These are phyloP conservation scores for Megastigmus dorsalis DNA, from an alignment of 2,888 invertebrate species.

Conservation along the genomic window DNA sequence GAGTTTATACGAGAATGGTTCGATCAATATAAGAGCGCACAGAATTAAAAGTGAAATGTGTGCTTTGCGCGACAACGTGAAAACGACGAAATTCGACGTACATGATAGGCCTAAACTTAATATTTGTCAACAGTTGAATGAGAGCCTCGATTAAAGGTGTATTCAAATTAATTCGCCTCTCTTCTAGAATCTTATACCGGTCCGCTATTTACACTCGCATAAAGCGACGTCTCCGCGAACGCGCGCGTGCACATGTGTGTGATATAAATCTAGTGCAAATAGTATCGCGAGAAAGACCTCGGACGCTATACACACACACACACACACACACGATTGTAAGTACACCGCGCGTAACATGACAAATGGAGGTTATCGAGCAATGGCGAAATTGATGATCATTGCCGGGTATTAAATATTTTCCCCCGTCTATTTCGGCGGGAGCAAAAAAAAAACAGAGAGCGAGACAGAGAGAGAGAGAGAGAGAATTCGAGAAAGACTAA, in stretches of 20 bases:
- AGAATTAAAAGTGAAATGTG: too few relatives aligned
- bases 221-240: too few relatives aligned
- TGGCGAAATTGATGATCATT: slow-evolving; percentile 46
- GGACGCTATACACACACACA: neutral
- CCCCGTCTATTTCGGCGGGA: slow-evolving; percentile 35
- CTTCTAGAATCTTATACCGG: too few relatives aligned
- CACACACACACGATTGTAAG: neutral
- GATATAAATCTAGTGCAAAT: neutral
- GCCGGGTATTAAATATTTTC: slow-evolving; percentile 46
- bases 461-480: neutral
- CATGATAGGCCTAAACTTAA: too few relatives aligned
- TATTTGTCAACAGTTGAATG: too few relatives aligned
- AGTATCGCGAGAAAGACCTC: neutral
- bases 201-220: neutral
- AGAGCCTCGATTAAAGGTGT: too few relatives aligned
- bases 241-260: too few relatives aligned
- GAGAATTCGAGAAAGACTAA: slow-evolving; percentile 54
- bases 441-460: slow-evolving; percentile 27
- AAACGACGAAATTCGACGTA: too few relatives aligned
- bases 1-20: too few relatives aligned
- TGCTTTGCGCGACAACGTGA: too few relatives aligned
- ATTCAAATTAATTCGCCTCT: too few relatives aligned
- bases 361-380: slow-evolving; percentile 36
- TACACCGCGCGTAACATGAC: slow-evolving; percentile 38
- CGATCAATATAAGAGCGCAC: too few relatives aligned